Evolutionary conservation across 2,797 vertebrate species (phyloP), one percentile per base, ranked within the genome.

Genomic region (Enteromius paludinosus): DNA sequence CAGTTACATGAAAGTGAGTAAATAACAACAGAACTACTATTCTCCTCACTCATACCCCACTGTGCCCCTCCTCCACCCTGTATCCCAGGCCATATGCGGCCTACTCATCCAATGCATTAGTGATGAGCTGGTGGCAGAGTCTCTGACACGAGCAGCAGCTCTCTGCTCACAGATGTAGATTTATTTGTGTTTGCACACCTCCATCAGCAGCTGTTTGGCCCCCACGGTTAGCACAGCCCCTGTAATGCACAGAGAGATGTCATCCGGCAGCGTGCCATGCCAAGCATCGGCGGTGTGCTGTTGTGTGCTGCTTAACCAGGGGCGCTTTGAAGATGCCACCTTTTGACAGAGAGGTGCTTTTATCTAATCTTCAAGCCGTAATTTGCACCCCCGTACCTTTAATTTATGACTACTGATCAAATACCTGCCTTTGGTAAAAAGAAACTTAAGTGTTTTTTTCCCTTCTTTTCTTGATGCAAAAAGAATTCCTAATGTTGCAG

Each of bases 351-450:
- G 87, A 89, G 89, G 85, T 89, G 87, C 94, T 95, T 95, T 95
- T 94, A 95, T 95, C 95, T 95, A 89, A 94, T 92, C 91, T 90
- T 90, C 84, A 86, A 86, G 91, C 91, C 86, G 89, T 94, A 94
- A 95, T 93, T 92, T 92, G 91, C 92, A 92, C 91, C 92, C 93
- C 92, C 90, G 89, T 93, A 92, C 91, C 80, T 93, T 94, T 94
- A 95, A 95, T 94, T 95, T 93, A 94, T 93, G 94, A 94, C 93
- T 94, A 92, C 93, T 94, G 93, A 95, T 95, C 93, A 95, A 94
- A 94, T 95, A 90, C 90, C 86, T 90, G 90, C 91, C 92, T 94
- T 92, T 93, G 91, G 78, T 84, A 94, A 94, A 91, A 90, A 90
- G 90, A 92, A 92, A 92, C 88, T 91, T 92, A 90, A 90, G 89